Evolutionary conservation across 1,140 invertebrate genomes (phyloP), one percentile per base, ranked within the genome.

Genomic region (Panulirus ornatus): DNA sequence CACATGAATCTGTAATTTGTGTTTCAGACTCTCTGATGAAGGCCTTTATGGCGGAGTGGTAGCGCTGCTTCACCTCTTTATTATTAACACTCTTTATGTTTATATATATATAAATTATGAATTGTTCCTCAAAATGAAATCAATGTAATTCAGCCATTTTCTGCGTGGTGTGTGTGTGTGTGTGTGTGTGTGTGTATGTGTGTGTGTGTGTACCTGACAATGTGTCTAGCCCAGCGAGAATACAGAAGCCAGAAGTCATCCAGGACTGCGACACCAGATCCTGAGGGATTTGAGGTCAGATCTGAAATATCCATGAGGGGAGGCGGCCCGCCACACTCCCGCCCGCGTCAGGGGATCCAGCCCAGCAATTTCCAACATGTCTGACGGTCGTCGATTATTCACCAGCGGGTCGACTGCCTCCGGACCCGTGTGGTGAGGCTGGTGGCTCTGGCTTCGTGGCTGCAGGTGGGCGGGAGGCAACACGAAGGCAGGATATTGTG

Each of bases 251-350:
- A 84, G 71, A 84, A 47, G 38, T 71, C 58, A 84, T 40, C 14
- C 66, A 84, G 58, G 36, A 84, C 38, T 44, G 36, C 54, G 58
- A 70, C 63, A 22, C 42, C 38, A 27, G 58, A 38, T 84, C 82
- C 66, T 58, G 36, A 19, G 82, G 81, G 82, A 42, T 84, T 84
- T 70, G 82, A 84, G 82, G 82, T 84, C 82, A 84, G 42, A 42
- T n/a, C 40, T 84, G 66, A 84, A 84, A 84, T 84, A 84, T 84
- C 82, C 42, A 84, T 84, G 82, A 84, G 19, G 82, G 78, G 66
- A 16, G 36, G 38, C 2, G 30, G 22, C 76, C 42, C 44, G 11
- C 76, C 76, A n/a, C 19, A 22, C 76, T 30, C 42, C 70, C 70
- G 9, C 51, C 63, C 63, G 44, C 63, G 82, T 84, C 82, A 84